phyloP scores from a whole-genome alignment of 2,888 invertebrate species.

The Drosophila ezoana region DNA sequence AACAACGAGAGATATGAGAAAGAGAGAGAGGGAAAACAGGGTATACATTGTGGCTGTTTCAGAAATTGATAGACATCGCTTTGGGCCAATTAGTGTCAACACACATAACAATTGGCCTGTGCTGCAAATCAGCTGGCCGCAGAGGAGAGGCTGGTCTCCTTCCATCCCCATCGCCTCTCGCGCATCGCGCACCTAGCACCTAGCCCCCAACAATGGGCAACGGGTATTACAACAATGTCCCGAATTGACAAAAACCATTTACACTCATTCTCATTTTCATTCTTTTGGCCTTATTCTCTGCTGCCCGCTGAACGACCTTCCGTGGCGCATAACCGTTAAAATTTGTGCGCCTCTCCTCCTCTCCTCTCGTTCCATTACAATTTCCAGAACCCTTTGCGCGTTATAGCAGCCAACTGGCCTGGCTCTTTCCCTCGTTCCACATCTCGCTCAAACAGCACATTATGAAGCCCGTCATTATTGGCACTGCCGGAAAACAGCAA shows the following conservation, averaged over 20 bases:
- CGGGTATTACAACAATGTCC: slow-evolving; percentile 27
- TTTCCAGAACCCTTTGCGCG: too few relatives aligned
- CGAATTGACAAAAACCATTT: slow-evolving; percentile 7
- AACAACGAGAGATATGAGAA: too few relatives aligned
- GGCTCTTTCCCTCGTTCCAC: too few relatives aligned
- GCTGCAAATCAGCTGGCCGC: slow-evolving; percentile 1
- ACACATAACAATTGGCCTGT: slow-evolving; percentile 4
- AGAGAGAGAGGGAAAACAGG: too few relatives aligned
- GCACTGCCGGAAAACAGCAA: slow-evolving; percentile 12
- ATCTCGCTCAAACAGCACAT: slow-evolving; percentile 7
- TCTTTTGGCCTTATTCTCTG: slow-evolving; percentile 1
- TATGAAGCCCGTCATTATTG: slow-evolving; percentile 24
- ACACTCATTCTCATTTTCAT: background rate
- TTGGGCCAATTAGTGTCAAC: background rate
- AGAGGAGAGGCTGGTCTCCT: background rate
- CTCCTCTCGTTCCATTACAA: background rate
- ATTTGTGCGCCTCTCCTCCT: slow-evolving; percentile 51
- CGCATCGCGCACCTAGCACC: background rate
- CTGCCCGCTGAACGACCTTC: slow-evolving; percentile 36
- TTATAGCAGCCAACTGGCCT: too few relatives aligned
- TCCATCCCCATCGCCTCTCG: background rate
- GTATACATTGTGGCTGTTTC: too few relatives aligned
- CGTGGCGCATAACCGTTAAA: slow-evolving; percentile 69
- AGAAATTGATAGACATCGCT: too few relatives aligned
- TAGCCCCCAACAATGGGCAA: slow-evolving; percentile 19